Evolutionary conservation across 2,888 invertebrate genomes (phyloP).

Genomic region (Apantesis nais): DNA sequence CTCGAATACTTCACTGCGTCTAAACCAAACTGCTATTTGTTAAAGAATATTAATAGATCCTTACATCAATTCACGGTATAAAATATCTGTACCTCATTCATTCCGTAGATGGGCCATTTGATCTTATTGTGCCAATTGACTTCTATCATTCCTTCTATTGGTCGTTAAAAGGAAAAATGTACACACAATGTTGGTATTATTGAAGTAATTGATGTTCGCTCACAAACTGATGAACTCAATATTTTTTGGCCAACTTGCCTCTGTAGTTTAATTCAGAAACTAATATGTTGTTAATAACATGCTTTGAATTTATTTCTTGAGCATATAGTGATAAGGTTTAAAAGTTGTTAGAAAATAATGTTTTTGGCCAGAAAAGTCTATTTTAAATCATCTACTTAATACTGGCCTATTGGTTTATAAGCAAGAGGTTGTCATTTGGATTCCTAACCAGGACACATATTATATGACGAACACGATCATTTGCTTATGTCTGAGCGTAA

Average conservation of each 20-base stretch:
- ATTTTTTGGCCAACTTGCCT: not conserved
- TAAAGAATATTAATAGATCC: conserved; percentile 41
- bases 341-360: too few relatives aligned
- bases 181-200: conserved; percentile 25
- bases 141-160: conserved; percentile 51
- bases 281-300: not conserved
- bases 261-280: not conserved
- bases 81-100: conserved; percentile 34
- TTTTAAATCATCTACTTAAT: not conserved
- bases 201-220: conserved; percentile 27
- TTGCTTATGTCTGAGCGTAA: too few relatives aligned
- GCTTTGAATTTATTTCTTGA: too few relatives aligned
- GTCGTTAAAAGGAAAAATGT: conserved; percentile 29
- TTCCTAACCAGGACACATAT: too few relatives aligned
- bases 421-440: too few relatives aligned
- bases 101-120: conserved; percentile 56
- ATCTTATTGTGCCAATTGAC: conserved; percentile 67
- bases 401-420: not conserved
- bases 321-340: too few relatives aligned
- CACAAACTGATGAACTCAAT: not conserved
- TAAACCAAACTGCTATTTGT: conserved; percentile 26
- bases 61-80: conserved; percentile 35
- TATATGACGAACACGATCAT: too few relatives aligned
- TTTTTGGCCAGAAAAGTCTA: not conserved
- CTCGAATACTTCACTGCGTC: conserved; percentile 31